Evolutionary conservation across 92 coral and sea anemone genomes (phyloP), one percentile per base, ranked within the genome.

Genomic region (Virgularia gustaviana): DNA sequence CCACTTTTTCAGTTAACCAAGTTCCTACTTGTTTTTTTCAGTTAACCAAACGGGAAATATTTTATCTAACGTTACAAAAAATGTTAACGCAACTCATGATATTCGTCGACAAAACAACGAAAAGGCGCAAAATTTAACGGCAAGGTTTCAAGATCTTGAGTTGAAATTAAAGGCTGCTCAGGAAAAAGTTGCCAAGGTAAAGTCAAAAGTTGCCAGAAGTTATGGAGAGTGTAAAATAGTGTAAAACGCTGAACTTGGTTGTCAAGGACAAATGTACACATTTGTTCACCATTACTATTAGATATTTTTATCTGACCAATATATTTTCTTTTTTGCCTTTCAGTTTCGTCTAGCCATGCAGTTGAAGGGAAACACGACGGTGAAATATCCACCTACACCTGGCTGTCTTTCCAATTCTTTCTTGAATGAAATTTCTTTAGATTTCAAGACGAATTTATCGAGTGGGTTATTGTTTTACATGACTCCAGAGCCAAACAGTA

Each of bases 261-360:
- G n/a, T n/a, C n/a, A n/a, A n/a, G n/a, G n/a, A n/a, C n/a, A n/a
- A n/a, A n/a, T n/a, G n/a, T n/a, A n/a, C n/a, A n/a, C n/a, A n/a
- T n/a, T n/a, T n/a, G n/a, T n/a, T n/a, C n/a, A n/a, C n/a, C n/a
- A n/a, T 47, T 4, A 25, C 55, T 16, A 47, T 2, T 4, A 47
- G 4, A 47, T 47, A 16, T 47, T 47, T 4, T 13, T 19, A 4
- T 47, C 5, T 47, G 4, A 16, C 22, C 4, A 16, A 16, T 47
- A 47, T 4, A 13, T 16, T 47, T 19, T 13, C 20, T 45, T 2
- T 45, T 45, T 45, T 45, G n/a, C 31, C 34, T 80, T 42, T 30
- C 49, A 92, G 98, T 89, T 92, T 64, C 96, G 88, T 45, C 91
- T 87, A 58, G 96, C 98, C 37, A 75, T 89, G 78, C 79, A 79